A percentile compares a stretch with the other conserved stretches of the same genome.
phyloP scores from a whole-genome alignment of 2,797 vertebrate species.

The Rhynchonycteris naso region DNA sequence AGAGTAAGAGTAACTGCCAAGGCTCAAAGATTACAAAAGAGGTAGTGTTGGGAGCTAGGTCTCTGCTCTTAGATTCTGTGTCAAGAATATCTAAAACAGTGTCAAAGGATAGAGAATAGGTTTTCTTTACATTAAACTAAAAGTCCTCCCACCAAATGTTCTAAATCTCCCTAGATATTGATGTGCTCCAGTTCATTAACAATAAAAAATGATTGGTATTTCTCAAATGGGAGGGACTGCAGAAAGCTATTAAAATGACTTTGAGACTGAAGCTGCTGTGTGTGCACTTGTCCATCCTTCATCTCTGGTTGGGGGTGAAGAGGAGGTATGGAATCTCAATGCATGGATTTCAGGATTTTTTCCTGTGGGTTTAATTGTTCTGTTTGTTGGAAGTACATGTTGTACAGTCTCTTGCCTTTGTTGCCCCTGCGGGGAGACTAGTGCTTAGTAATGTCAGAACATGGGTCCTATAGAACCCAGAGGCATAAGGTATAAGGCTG shows the following conservation, averaged over 20 bases:
- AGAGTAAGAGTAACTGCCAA: not conserved
- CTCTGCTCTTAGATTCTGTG: not conserved
- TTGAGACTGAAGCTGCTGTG: not conserved
- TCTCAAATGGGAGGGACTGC: not conserved
- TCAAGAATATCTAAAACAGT: not conserved
- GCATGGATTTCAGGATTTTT: not conserved
- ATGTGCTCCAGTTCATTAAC: not conserved
- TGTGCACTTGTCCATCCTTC: not conserved
- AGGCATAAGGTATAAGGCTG: not conserved
- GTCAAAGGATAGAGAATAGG: not conserved
- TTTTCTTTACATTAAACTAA: conserved; percentile 3
- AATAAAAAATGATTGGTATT: not conserved
- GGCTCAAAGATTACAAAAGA: not conserved
- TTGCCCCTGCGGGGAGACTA: not conserved
- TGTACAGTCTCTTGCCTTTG: not conserved
- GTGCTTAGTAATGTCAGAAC: not conserved
- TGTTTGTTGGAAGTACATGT: not conserved
- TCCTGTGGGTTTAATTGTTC: not conserved
- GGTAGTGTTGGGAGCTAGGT: not conserved
- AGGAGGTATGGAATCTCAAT: not conserved
- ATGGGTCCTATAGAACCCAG: not conserved
- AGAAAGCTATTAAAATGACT: not conserved
- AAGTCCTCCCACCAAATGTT: not conserved
- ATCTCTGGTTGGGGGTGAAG: not conserved
- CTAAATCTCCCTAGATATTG: not conserved